phyloP scores from a whole-genome alignment of 2,888 invertebrate genomes.

The Lepas anatifera region DNA sequence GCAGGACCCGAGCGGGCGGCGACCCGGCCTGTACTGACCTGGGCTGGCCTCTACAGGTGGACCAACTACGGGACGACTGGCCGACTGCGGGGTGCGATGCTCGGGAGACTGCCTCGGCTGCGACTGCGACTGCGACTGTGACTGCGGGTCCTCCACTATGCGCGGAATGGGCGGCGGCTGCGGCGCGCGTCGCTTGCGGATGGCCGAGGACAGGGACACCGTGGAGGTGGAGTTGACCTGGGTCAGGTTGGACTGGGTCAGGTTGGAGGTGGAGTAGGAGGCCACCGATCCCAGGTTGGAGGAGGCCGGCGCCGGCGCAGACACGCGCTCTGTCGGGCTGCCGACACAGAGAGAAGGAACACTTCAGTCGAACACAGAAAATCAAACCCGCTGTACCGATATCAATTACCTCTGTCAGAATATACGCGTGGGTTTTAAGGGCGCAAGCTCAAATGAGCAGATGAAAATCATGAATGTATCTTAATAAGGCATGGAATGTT shows the following conservation, averaged over 20 bases:
- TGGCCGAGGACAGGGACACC: conserved; percentile 17
- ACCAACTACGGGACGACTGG: background rate
- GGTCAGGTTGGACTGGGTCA: conserved; percentile 16
- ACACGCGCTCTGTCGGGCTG: background rate
- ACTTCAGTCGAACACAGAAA: too few species aligned
- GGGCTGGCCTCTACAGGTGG: background rate
- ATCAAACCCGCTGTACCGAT: too few species aligned
- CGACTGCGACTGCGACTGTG: conserved; percentile 10
- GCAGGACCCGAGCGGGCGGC: background rate
- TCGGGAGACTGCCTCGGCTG: background rate
- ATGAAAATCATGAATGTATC: too few species aligned
- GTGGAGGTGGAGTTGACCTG: conserved; percentile 18
- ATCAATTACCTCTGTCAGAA: too few species aligned
- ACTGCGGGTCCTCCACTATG: background rate
- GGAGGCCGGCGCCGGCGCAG: background rate
- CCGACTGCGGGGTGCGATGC: background rate
- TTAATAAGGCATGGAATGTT: too few species aligned
- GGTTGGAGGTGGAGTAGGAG: background rate
- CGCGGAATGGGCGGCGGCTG: conserved; percentile 16
- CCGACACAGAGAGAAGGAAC: background rate
- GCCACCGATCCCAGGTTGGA: conserved; percentile 13
- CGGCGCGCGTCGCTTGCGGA: conserved; percentile 18
- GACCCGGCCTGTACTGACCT: background rate
- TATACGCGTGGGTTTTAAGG: too few species aligned
- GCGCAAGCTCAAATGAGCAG: too few species aligned